These are phyloP conservation scores for Ameiurus melas DNA, from an alignment of 2,113 vertebrate genomes.

Conservation along the genomic window DNA sequence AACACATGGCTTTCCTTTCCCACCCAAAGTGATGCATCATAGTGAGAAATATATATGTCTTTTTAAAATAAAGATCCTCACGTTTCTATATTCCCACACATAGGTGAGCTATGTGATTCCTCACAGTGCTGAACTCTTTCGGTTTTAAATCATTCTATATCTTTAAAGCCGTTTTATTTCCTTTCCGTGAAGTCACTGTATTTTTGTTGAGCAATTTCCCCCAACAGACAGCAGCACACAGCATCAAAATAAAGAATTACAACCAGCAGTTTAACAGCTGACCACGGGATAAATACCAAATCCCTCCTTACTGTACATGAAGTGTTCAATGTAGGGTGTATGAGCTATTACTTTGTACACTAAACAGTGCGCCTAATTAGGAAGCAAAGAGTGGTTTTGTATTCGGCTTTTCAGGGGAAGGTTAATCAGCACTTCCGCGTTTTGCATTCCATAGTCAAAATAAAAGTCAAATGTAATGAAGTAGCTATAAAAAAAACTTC, in stretches of 20 bases:
- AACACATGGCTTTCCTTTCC: background rate
- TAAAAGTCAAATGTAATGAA: background rate
- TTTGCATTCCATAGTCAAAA: background rate
- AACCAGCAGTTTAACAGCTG: background rate
- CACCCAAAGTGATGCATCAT: background rate
- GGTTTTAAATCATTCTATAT: background rate
- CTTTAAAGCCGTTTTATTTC: background rate
- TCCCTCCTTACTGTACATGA: background rate
- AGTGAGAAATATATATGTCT: background rate
- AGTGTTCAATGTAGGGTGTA: background rate
- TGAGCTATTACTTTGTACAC: background rate
- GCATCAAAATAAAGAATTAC: background rate
- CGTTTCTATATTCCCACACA: background rate
- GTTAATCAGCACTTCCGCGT: conserved; percentile 1
- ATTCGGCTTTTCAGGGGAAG: background rate
- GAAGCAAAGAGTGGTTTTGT: background rate
- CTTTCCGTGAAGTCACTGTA: background rate
- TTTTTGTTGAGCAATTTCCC: background rate
- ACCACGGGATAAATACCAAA: background rate
- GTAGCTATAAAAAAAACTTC: background rate
- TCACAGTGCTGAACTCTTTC: background rate
- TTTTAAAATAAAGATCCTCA: background rate
- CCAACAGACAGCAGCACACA: background rate
- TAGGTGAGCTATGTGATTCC: background rate
- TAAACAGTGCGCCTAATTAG: background rate